Evolutionary conservation across 2,888 invertebrate genomes (phyloP).

Genomic region (Dioctria linearis): DNA sequence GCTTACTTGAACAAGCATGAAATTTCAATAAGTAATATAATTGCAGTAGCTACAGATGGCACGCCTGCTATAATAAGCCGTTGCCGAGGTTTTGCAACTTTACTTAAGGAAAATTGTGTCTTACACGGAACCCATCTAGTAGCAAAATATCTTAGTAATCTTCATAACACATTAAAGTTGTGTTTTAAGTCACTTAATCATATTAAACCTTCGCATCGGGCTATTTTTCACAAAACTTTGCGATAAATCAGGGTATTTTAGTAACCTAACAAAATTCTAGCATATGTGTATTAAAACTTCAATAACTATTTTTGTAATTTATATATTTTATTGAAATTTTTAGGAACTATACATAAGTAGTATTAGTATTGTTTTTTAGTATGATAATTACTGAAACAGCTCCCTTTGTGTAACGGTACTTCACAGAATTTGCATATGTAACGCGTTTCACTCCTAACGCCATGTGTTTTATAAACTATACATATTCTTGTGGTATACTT

Average conservation of each 20-base stretch:
- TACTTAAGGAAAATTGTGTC: no score
- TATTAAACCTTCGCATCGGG: no score
- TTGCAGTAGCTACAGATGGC: no score
- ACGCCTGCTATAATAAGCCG: no score
- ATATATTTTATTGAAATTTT: not conserved
- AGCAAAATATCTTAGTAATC: no score
- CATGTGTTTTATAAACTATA: not conserved
- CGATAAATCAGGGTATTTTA: not conserved
- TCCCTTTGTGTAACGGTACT: not conserved
- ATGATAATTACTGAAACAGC: not conserved
- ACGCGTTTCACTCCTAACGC: not conserved
- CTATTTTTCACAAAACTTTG: no score
- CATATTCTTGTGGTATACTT: not conserved
- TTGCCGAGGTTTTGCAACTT: no score
- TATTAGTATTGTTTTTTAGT: not conserved
- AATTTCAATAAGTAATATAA: no score
- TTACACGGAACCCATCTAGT: no score
- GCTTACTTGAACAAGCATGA: no score
- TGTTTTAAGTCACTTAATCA: no score
- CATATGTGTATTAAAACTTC: not conserved
- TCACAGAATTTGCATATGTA: not conserved
- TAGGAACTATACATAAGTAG: not conserved
- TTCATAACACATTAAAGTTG: no score
- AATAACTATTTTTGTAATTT: not conserved
- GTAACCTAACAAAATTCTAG: not conserved